These are phyloP conservation scores for Lacerta viridis DNA, from an alignment of 2,797 vertebrate species.

Conservation along the genomic window DNA sequence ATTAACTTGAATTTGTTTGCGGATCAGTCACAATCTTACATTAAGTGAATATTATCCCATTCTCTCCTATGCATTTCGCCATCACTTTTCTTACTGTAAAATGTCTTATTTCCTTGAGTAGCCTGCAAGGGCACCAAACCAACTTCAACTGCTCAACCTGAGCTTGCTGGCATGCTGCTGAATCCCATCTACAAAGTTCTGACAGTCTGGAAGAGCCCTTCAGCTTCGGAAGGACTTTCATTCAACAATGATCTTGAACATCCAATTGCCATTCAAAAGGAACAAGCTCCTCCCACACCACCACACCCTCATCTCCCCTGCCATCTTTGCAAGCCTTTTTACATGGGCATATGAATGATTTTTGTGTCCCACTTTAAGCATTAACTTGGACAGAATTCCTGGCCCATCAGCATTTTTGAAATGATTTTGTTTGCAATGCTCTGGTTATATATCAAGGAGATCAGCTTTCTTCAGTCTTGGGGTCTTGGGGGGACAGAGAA, in stretches of 20 bases:
- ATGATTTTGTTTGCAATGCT: constrained; percentile 34
- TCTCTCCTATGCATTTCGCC: too few relatives aligned
- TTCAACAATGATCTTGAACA: not conserved
- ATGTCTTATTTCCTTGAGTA: too few relatives aligned
- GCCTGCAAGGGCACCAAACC: too few relatives aligned
- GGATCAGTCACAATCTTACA: too few relatives aligned
- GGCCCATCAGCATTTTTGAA: constrained; percentile 60
- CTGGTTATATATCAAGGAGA: constrained; percentile 12
- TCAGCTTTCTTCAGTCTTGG: constrained; percentile 29
- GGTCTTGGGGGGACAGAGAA: constrained; percentile 33
- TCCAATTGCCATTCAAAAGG: not conserved
- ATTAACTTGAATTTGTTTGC: too few relatives aligned
- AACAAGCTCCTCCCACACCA: constrained; percentile 9
- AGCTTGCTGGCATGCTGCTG: too few relatives aligned
- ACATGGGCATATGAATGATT: constrained; percentile 36
- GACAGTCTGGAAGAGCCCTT: not conserved
- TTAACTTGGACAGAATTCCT: constrained; percentile 51
- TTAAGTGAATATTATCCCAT: too few relatives aligned
- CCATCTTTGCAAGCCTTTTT: constrained; percentile 49
- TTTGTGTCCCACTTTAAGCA: constrained; percentile 40
- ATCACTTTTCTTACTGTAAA: too few relatives aligned
- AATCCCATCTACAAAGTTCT: too few relatives aligned
- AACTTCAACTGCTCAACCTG: too few relatives aligned
- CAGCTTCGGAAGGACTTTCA: not conserved
- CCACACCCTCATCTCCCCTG: constrained; percentile 42